A percentile compares a stretch with the other conserved stretches of the same genome.
These are phyloP conservation scores for Calameuta filiformis DNA, from an alignment of 2,888 invertebrate species.

Conservation along the genomic window DNA sequence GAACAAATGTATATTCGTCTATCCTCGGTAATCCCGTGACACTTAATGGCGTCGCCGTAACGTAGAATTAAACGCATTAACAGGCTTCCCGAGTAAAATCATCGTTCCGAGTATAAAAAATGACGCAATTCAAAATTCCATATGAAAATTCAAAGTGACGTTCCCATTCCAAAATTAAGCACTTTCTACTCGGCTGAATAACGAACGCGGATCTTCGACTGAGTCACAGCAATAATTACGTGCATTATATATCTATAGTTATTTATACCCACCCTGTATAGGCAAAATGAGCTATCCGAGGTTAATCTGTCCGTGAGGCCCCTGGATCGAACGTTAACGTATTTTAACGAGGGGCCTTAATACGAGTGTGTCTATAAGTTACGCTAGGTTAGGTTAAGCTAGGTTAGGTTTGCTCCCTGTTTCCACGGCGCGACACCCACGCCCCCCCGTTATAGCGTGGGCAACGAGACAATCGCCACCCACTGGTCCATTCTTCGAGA, in stretches of 20 bases:
- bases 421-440: conserved; percentile 46
- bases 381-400: background rate
- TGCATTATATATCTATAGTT: background rate
- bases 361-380: background rate
- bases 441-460: conserved; percentile 46
- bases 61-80: background rate
- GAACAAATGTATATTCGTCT: background rate
- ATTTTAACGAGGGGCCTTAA: background rate
- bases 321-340: background rate
- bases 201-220: background rate
- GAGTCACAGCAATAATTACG: background rate
- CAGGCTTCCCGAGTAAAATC: background rate
- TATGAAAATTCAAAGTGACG: background rate
- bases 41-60: background rate
- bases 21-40: background rate
- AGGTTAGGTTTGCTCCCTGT: conserved; percentile 28
- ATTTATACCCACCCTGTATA: background rate
- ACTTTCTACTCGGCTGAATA: background rate
- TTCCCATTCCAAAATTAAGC: background rate
- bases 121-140: background rate
- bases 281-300: background rate
- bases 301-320: background rate
- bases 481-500: conserved; percentile 50
- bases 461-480: conserved; percentile 62
- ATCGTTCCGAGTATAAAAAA: background rate